Evolutionary conservation across 2,797 vertebrate species (phyloP).

Genomic region (Enteromius radiatus): DNA sequence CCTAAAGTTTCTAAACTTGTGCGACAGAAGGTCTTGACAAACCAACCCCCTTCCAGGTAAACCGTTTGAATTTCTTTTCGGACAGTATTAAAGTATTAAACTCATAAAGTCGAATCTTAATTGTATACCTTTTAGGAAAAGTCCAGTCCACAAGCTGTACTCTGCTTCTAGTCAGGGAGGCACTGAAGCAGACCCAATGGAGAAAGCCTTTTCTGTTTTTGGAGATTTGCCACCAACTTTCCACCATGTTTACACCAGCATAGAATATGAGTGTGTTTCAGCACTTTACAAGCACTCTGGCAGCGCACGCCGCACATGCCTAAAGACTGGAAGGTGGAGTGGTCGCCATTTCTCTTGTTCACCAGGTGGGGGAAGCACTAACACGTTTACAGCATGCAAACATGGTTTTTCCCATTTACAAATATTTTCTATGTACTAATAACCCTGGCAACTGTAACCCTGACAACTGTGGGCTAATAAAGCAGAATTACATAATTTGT

Average conservation of each 20-base stretch:
- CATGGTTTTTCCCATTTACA: neutral
- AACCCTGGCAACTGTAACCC: neutral
- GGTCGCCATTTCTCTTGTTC: slow-evolving; percentile 86
- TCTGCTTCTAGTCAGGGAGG: slow-evolving; percentile 74
- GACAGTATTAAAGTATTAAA: neutral
- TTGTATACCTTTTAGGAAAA: slow-evolving; percentile 72
- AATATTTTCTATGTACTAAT: neutral
- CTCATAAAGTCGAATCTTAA: neutral
- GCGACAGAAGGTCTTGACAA: slow-evolving; percentile 82
- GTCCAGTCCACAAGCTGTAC: slow-evolving; percentile 81
- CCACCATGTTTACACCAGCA: slow-evolving; percentile 83
- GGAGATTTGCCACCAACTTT: slow-evolving; percentile 81
- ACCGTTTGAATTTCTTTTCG: neutral
- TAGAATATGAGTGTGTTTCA: slow-evolving; percentile 86
- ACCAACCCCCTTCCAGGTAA: slow-evolving; percentile 82
- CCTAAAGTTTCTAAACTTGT: slow-evolving; percentile 91
- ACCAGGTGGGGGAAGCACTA: slow-evolving; percentile 82
- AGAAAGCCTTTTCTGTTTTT: slow-evolving; percentile 68
- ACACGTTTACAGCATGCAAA: slow-evolving; percentile 2
- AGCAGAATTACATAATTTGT: neutral
- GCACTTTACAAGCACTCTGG: slow-evolving; percentile 84
- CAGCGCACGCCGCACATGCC: slow-evolving; percentile 86
- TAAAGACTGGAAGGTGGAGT: slow-evolving; percentile 90
- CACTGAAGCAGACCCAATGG: slow-evolving; percentile 65
- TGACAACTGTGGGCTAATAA: neutral